Base-by-base conservation (phyloP, 2,888 invertebrate genomes). In the Nemotelus pantherinus region DNA sequence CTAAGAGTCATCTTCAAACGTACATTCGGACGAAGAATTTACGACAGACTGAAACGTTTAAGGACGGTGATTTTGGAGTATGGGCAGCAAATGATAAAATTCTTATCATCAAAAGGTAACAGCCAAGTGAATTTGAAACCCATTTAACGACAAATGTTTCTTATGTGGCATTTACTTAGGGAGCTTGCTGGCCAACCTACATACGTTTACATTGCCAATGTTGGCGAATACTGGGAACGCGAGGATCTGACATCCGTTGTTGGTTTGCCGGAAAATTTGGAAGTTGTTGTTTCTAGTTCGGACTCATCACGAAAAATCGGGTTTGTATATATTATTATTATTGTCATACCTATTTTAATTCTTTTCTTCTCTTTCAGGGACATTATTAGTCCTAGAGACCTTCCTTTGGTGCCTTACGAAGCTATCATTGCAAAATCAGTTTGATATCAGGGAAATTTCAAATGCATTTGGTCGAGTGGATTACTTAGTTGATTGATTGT, bases 1-100 rank as follows among this genome's bases (percentile, higher is more conserved):
- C 65, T 0, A 86, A 85, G 48, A 92, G 91, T 2, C 91, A 92
- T 83, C 89, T 90, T 68, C 88, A 88, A 77, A 89, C 92, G 78
- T 92, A 91, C 84, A 90, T 90, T 81, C 86, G 88, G 0, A 83
- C 92, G 70, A 87, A 87, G 0, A 82, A 84, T 0, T 79, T 90
- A n/a, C 83, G 86, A 2, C 82, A 82, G 43, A 74, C 76, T 1
- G 84, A 83, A 43, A 77, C 63, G 2, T 41, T 77, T 1, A 57
- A 84, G 57, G 80, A 81, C 50, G 86, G 86, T 3, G 87, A 89
- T 81, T 88, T 89, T 10, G 87, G 89, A 77, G 89, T 90, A 9
- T 86, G 87, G 68, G 88, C 90, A 1, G 83, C 88, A 9, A 88
- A 88, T 78, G 82, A 87, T 3, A 87, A 89, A 72, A 88, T 92